A percentile compares a stretch with the other conserved stretches of the same genome.
These are phyloP conservation scores for Steinernema feltiae DNA, from an alignment of 1,140 invertebrate species.

Conservation along the genomic window DNA sequence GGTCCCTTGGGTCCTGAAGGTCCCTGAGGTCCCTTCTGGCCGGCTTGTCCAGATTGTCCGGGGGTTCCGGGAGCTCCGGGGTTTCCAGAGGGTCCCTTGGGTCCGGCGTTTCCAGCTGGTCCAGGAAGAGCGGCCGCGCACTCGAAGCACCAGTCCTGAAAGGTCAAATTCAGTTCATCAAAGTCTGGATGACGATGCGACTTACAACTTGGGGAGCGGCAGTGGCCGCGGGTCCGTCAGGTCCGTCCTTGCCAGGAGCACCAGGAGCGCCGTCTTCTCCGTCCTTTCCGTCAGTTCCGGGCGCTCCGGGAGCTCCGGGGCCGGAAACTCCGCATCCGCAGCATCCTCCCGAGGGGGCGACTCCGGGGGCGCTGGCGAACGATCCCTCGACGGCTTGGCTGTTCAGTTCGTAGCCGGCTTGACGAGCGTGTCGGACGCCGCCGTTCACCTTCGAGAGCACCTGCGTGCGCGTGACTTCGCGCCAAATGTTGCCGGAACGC, in stretches of 20 bases:
- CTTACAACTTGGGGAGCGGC: not conserved
- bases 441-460: slow-evolving; percentile 36
- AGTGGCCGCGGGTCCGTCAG: not conserved
- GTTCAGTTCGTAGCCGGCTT: slow-evolving; percentile 30
- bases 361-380: not conserved
- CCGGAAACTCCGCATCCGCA: slow-evolving; percentile 27
- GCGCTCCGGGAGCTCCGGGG: slow-evolving; percentile 22
- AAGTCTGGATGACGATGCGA: not conserved
- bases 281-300: slow-evolving; percentile 21
- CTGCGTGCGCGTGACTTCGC: slow-evolving; percentile 4
- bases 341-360: slow-evolving; percentile 27
- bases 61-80: not conserved
- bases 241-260: slow-evolving; percentile 12
- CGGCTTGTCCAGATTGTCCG: not conserved
- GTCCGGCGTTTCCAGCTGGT: not conserved
- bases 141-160: slow-evolving; percentile 1
- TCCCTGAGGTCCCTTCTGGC: slow-evolving; percentile 20
- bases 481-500: slow-evolving; percentile 48
- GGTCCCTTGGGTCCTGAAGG: slow-evolving; percentile 23
- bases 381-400: slow-evolving; percentile 26
- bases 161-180: not conserved
- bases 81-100: slow-evolving; percentile 10
- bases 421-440: slow-evolving; percentile 27
- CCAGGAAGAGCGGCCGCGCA: not conserved
- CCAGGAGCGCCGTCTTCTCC: slow-evolving; percentile 26